Percentiles rank a stretch among this genome's conserved stretches.
These are phyloP conservation scores for Ormyrus nitidulus DNA, from an alignment of 2,888 invertebrate genomes.

Conservation along the genomic window DNA sequence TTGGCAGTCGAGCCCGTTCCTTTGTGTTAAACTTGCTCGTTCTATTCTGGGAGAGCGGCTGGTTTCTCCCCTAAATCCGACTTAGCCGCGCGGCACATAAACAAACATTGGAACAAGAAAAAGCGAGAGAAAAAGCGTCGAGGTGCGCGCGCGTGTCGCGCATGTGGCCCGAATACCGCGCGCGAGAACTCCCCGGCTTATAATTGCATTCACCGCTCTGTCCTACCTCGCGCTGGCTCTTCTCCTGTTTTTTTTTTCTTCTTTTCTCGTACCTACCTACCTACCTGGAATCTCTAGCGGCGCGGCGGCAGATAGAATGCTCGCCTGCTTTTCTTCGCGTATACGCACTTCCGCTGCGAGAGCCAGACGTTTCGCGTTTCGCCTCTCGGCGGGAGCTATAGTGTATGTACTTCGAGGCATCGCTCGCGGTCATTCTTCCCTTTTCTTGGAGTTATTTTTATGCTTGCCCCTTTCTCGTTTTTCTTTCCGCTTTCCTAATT, in stretches of 20 bases:
- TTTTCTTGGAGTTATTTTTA: conserved; percentile 24
- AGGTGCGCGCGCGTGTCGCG: neutral
- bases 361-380: conserved; percentile 23
- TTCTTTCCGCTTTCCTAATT: conserved; percentile 34
- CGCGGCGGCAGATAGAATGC: neutral
- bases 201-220: conserved; percentile 30
- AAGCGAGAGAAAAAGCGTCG: neutral
- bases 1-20: neutral
- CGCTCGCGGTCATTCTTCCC: no score
- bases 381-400: neutral
- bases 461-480: neutral
- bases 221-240: neutral
- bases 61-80: neutral
- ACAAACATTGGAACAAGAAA: conserved; percentile 7
- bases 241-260: neutral
- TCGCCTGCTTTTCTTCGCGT: neutral
- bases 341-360: conserved; percentile 35
- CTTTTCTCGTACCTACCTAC: neutral
- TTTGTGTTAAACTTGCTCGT: conserved; percentile 2
- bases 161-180: conserved; percentile 20
- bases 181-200: neutral
- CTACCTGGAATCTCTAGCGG: neutral
- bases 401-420: neutral
- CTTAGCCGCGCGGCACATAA: neutral
- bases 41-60: conserved; percentile 19